These are phyloP conservation scores for Volucella inflata DNA, from an alignment of 2,888 invertebrate species.

Conservation along the genomic window DNA sequence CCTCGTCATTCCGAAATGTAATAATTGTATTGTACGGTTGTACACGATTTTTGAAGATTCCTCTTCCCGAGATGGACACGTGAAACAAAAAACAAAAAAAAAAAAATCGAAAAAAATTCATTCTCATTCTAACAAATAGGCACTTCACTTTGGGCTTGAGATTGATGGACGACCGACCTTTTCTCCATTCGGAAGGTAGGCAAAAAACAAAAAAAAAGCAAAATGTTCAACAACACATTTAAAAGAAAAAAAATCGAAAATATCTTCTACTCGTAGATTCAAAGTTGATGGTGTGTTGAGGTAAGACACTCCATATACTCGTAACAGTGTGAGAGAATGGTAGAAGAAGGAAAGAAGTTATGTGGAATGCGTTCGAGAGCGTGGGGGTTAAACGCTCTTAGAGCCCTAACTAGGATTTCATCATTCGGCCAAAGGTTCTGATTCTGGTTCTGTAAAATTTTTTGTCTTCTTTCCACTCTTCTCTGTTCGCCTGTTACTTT, in stretches of 20 bases:
- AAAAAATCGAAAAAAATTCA: conserved; percentile 37
- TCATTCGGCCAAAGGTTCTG: conserved; percentile 22
- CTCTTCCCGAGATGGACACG: conserved; percentile 45
- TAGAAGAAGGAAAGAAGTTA: conserved; percentile 20
- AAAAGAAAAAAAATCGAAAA: conserved; percentile 6
- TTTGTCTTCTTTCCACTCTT: neutral
- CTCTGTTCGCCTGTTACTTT: neutral
- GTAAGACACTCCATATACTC: conserved; percentile 5
- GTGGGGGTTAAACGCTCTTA: conserved; percentile 68
- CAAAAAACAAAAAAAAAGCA: conserved; percentile 30
- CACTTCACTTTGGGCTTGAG: conserved; percentile 64
- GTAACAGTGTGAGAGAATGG: neutral
- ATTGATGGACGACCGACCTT: conserved; percentile 71
- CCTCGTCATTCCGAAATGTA: conserved; percentile 70
- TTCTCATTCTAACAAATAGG: conserved; percentile 73
- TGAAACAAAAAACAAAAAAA: conserved; percentile 49
- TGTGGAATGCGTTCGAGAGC: conserved; percentile 67
- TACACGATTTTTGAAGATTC: conserved; percentile 72
- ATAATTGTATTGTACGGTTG: conserved; percentile 73
- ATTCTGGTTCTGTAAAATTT: no score
- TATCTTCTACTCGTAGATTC: neutral
- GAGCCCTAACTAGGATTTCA: conserved; percentile 61
- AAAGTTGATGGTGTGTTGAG: neutral
- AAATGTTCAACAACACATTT: conserved; percentile 2
- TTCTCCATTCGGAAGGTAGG: conserved; percentile 54